Evolutionary conservation across 2,797 vertebrate genomes (phyloP).

Genomic region (Fistularia tabacaria): DNA sequence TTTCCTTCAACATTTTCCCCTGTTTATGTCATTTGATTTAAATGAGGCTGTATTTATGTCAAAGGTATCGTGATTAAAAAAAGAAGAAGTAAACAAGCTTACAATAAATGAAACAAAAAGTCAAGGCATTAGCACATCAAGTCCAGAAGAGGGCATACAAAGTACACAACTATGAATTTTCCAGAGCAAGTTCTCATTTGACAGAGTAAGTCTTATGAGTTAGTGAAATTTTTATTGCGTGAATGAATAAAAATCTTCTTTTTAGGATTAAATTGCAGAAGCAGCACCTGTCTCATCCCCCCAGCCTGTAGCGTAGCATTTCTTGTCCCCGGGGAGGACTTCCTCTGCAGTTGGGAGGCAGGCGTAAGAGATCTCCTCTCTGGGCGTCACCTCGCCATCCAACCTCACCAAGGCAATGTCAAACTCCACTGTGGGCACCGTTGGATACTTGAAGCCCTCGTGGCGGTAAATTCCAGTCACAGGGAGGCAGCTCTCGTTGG

Average conservation of each 20-base stretch:
- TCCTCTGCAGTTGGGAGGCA: constrained; percentile 73
- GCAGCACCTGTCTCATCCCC: constrained; percentile 75
- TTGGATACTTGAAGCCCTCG: constrained; percentile 76
- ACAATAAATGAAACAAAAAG: neutral
- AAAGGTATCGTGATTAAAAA: no score
- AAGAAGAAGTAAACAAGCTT: no score
- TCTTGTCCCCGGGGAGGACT: constrained; percentile 61
- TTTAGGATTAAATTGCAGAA: constrained; percentile 1
- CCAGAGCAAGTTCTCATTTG: no score
- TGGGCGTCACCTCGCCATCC: constrained; percentile 62
- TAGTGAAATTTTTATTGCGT: neutral
- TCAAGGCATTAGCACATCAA: constrained; percentile 17
- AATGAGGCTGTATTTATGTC: no score
- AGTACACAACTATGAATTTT: constrained; percentile 2
- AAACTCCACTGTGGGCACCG: constrained; percentile 75
- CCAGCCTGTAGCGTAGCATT: constrained; percentile 78
- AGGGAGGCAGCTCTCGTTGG: constrained; percentile 59
- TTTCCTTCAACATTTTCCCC: no score
- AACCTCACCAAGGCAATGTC: constrained; percentile 75
- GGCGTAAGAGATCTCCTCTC: constrained; percentile 64
- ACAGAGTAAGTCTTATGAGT: no score
- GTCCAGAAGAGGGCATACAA: constrained; percentile 53
- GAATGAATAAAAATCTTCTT: no score
- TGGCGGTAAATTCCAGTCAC: constrained; percentile 73
- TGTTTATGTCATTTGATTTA: no score